Base-by-base conservation (phyloP, 2,888 invertebrate genomes). In the Acanthosepion lycidas region DNA sequence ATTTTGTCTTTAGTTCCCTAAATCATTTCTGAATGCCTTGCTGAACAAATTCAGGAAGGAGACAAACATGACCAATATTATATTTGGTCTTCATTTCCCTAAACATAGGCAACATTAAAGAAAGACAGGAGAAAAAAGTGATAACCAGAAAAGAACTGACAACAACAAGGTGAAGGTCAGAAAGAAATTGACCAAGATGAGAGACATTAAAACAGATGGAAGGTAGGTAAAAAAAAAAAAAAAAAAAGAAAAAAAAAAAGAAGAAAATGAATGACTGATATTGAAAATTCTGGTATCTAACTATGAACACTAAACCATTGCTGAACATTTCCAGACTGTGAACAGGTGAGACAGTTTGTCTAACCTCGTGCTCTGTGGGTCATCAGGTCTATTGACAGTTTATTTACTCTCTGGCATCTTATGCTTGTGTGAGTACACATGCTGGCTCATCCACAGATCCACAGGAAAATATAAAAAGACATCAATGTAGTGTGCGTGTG, bases 261-360 rank as follows among this genome's bases (percentile, higher is more conserved):
- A 53, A 15, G 15, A 53, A 53, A 53, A 53, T 15, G 12, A 53
- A 53, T 15, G 15, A 9, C 55, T 55, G 18, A 78, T 78, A 78
- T n/a, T n/a, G 78, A 78, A 78, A 78, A 78, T 78, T n/a, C 78
- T n/a, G n/a, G 78, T 78, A n/a, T 78, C n/a, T 78, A 33, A 78
- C 78, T 78, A 78, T 33, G 33, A 78, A 78, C 78, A 78, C 18
- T n/a, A 78, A n/a, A n/a, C 8, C 15, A 78, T 78, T 78, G n/a
- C 33, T 78, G n/a, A 78, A 78, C 78, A 33, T 78, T 33, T 78
- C 78, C 78, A 78, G 78, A 78, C 78, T 78, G 78, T 78, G 78
- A 78, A 78, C 78, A 78, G 78, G 78, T 78, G 78, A 78, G 78
- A 78, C 78, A 78, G 78, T 78, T 78, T 78, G 78, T 78, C 78